A percentile compares a stretch with the other conserved stretches of the same genome.
Conservation (phyloP, 2,113 vertebrate genomes). For the Ictalurus furcatus region DNA sequence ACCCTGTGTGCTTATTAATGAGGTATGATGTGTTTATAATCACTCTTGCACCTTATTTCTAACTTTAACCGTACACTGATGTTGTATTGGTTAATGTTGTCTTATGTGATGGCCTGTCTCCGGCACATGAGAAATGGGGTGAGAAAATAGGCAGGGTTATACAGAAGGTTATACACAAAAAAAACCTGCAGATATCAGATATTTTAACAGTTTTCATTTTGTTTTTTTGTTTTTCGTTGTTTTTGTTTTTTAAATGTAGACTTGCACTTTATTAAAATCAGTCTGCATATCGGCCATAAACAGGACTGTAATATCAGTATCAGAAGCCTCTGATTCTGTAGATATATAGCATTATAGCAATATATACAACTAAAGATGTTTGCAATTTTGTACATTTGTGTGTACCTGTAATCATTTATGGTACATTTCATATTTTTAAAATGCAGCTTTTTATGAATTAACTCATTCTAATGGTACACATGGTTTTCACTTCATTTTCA, state of each 20-base stretch:
- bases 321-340: background rate
- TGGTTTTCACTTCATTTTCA: background rate
- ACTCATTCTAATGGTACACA: background rate
- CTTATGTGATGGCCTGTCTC: conserved; percentile 32
- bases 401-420: conserved; percentile 24
- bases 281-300: conserved; percentile 26
- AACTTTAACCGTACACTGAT: conserved; percentile 70
- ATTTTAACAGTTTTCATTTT: background rate
- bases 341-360: conserved; percentile 28
- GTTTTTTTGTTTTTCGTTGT: background rate
- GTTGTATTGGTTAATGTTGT: conserved; percentile 60
- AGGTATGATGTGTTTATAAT: conserved; percentile 69
- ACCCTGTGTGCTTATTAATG: conserved; percentile 70
- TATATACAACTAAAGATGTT: conserved; percentile 32
- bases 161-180: conserved; percentile 11
- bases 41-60: conserved; percentile 73
- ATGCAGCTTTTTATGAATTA: conserved; percentile 13
- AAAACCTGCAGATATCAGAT: conserved; percentile 20
- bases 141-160: conserved; percentile 23
- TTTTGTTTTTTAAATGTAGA: conserved; percentile 15
- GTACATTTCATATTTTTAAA: conserved; percentile 10
- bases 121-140: conserved; percentile 39
- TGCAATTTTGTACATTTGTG: conserved; percentile 10
- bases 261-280: conserved; percentile 48
- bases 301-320: conserved; percentile 27